Evolutionary conservation across 1,140 invertebrate species (phyloP).

Genomic region (Diachasmimorpha longicaudata): DNA sequence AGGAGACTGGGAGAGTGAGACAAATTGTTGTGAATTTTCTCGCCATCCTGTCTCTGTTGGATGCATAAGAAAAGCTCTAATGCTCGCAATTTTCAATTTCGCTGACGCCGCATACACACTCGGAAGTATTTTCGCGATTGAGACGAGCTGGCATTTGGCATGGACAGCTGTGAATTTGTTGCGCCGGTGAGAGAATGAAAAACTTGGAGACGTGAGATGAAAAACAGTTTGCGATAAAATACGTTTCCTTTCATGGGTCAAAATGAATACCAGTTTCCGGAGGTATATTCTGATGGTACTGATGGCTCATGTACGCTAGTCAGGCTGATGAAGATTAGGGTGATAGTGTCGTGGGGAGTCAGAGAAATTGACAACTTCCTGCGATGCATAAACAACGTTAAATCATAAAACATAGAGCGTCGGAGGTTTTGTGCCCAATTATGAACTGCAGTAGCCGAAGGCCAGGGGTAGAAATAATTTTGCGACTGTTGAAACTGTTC

Average conservation of each 20-base stretch:
- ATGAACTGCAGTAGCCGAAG: too few species aligned
- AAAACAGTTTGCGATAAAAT: background rate
- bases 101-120: slow-evolving; percentile 33
- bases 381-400: background rate
- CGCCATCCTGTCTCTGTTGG: background rate
- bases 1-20: slow-evolving; percentile 3
- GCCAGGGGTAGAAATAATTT: too few species aligned
- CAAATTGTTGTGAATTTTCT: background rate
- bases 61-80: slow-evolving; percentile 14
- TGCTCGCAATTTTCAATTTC: slow-evolving; percentile 48
- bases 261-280: background rate
- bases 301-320: background rate
- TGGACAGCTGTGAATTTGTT: slow-evolving; percentile 40
- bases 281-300: background rate
- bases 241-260: slow-evolving; percentile 8
- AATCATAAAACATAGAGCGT: background rate
- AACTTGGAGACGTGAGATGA: background rate
- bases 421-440: background rate
- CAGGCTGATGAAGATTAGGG: background rate
- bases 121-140: slow-evolving; percentile 46
- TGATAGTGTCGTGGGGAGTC: background rate
- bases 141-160: slow-evolving; percentile 41
- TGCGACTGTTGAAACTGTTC: too few species aligned
- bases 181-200: background rate
- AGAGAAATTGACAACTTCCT: background rate